Percentiles rank a stretch among this genome's conserved stretches.
phyloP scores from a whole-genome alignment of 2,888 invertebrate genomes.

The Buathra laborator region DNA sequence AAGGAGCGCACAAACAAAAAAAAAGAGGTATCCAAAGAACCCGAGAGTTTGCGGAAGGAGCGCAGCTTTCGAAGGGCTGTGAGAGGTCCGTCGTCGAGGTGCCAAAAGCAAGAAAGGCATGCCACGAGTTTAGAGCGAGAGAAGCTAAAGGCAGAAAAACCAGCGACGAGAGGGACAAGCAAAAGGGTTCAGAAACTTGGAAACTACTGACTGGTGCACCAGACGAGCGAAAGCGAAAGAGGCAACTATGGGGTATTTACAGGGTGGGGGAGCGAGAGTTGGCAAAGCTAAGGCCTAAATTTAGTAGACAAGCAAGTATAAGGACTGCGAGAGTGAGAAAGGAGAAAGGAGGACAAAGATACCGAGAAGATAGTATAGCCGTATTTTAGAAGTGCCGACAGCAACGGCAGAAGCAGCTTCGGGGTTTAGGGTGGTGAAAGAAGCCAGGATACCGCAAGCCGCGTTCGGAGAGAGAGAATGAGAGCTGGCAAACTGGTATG shows the following conservation, averaged over 20 bases:
- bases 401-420: constrained; percentile 40
- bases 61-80: constrained; percentile 48
- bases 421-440: constrained; percentile 68
- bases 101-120: constrained; percentile 16
- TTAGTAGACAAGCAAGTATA: constrained; percentile 63
- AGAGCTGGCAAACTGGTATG: constrained; percentile 57
- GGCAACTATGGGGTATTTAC: not conserved
- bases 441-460: constrained; percentile 63
- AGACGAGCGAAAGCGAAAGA: constrained; percentile 13
- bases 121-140: constrained; percentile 48
- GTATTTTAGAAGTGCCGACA: constrained; percentile 34
- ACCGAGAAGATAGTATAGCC: constrained; percentile 35
- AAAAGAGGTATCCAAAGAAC: constrained; percentile 1
- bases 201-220: constrained; percentile 31
- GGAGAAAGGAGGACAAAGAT: constrained; percentile 47
- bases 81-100: constrained; percentile 35
- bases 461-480: constrained; percentile 21
- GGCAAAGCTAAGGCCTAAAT: constrained; percentile 65
- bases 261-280: not conserved
- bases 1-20: not conserved
- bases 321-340: constrained; percentile 60
- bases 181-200: constrained; percentile 25
- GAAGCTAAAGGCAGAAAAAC: constrained; percentile 56
- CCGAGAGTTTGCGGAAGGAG: constrained; percentile 19
- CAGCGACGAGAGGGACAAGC: constrained; percentile 42